Conservation (phyloP, 1,140 invertebrate species). For the Rhyacophila brunnea region DNA sequence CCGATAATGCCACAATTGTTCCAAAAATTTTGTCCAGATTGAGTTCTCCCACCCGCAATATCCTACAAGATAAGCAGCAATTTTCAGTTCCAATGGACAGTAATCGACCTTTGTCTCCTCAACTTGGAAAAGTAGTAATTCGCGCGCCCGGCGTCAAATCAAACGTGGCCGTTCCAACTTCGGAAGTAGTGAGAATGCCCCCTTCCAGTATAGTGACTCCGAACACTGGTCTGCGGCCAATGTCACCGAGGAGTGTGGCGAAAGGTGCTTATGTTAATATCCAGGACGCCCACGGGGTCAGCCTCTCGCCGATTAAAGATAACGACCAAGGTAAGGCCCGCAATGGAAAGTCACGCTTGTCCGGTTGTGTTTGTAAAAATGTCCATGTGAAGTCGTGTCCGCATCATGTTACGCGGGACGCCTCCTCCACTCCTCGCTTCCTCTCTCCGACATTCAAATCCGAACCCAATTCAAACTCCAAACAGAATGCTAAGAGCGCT, state of each 20-base stretch:
- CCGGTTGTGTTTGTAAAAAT: conserved; percentile 31
- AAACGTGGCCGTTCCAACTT: conserved; percentile 40
- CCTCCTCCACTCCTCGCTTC: not conserved
- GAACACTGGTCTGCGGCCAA: conserved; percentile 55
- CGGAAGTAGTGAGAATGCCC: conserved; percentile 62
- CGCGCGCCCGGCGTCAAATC: conserved; percentile 56
- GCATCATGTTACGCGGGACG: conserved; percentile 14
- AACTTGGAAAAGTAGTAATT: conserved; percentile 66
- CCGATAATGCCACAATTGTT: conserved; percentile 28
- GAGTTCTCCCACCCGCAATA: conserved; percentile 42
- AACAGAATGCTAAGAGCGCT: conserved; percentile 40
- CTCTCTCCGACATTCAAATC: not conserved
- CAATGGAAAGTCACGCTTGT: conserved; percentile 18
- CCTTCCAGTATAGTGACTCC: conserved; percentile 57
- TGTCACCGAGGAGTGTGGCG: conserved; percentile 43
- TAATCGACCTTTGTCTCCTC: conserved; percentile 42
- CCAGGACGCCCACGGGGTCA: conserved; percentile 64
- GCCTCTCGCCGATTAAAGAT: conserved; percentile 58
- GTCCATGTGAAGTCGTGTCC: conserved; percentile 18
- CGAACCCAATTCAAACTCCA: conserved; percentile 14
- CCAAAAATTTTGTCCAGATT: conserved; percentile 42
- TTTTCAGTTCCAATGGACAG: not conserved
- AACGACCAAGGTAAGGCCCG: conserved; percentile 58
- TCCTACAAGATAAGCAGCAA: not conserved
- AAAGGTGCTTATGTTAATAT: conserved; percentile 71